Conservation (phyloP, 2,888 invertebrate species). For the Salticus scenicus region DNA sequence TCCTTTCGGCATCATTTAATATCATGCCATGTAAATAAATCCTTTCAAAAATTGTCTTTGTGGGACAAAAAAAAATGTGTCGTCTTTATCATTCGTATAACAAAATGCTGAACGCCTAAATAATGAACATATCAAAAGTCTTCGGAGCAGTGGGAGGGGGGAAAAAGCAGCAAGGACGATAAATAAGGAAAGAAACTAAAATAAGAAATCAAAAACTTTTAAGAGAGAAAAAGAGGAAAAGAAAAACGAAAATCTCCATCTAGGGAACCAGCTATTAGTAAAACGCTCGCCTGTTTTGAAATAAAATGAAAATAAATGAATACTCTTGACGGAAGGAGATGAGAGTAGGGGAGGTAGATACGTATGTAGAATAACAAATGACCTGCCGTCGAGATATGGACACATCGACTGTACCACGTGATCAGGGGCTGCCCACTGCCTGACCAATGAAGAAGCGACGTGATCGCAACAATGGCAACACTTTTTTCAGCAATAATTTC, state of each 20-base stretch:
- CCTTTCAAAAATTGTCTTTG: constrained; percentile 6
- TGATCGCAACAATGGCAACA: constrained; percentile 57
- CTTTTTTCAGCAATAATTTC: constrained; percentile 44
- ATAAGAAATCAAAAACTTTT: too few species aligned
- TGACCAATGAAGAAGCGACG: constrained; percentile 63
- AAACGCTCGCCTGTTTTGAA: constrained; percentile 58
- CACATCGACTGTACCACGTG: constrained; percentile 65
- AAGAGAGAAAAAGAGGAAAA: background rate
- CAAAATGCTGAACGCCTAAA: background rate
- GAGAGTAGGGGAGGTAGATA: constrained; percentile 8
- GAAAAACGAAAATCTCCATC: constrained; percentile 39
- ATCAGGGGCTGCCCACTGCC: constrained; percentile 66
- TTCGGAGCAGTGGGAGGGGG: background rate
- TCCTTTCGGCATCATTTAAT: constrained; percentile 6
- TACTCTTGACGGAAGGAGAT: background rate
- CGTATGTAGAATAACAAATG: constrained; percentile 59
- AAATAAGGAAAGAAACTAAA: background rate
- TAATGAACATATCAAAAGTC: constrained; percentile 15
- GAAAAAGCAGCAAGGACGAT: background rate
- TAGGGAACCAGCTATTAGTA: constrained; percentile 63
- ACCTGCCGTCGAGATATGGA: constrained; percentile 58
- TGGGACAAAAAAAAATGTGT: constrained; percentile 1
- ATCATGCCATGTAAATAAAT: constrained; percentile 5
- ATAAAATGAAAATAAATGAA: constrained; percentile 70
- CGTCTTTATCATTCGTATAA: constrained; percentile 5